Percentiles rank a stretch among this genome's conserved stretches.
Evolutionary conservation across 1,140 invertebrate genomes (phyloP).

Genomic region (Myzus persicae): DNA sequence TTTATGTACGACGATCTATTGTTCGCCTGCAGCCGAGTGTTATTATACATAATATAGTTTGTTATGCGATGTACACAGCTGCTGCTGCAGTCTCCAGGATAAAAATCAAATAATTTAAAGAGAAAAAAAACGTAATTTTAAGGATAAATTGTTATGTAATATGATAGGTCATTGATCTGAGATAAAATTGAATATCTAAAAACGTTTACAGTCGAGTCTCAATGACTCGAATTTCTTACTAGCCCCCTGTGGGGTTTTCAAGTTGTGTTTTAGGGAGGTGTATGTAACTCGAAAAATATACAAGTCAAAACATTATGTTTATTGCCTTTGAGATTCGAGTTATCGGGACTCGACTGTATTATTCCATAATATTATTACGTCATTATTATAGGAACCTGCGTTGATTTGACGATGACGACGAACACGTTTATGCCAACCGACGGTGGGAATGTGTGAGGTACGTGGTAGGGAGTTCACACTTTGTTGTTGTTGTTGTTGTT

Average conservation of each 20-base stretch:
- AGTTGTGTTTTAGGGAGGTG: too few relatives aligned
- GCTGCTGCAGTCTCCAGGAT: background rate
- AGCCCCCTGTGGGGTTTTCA: too few relatives aligned
- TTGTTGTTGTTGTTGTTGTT: constrained; percentile 50
- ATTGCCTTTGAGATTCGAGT: too few relatives aligned
- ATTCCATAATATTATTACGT: background rate
- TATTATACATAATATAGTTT: background rate
- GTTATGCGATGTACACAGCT: too few relatives aligned
- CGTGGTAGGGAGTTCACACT: background rate
- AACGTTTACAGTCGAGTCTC: too few relatives aligned
- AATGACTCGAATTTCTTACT: too few relatives aligned
- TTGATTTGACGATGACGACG: background rate
- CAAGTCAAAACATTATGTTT: too few relatives aligned
- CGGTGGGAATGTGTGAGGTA: too few relatives aligned
- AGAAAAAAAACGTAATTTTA: background rate
- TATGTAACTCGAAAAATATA: too few relatives aligned
- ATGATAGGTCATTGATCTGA: background rate
- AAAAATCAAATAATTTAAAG: background rate
- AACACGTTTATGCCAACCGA: background rate
- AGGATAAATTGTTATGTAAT: background rate
- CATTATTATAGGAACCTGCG: background rate
- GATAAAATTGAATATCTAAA: background rate
- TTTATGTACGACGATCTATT: background rate
- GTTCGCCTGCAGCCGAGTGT: background rate
- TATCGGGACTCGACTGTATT: too few relatives aligned